phyloP scores from a whole-genome alignment of 1,140 invertebrate species.

The Telenomus remus region DNA sequence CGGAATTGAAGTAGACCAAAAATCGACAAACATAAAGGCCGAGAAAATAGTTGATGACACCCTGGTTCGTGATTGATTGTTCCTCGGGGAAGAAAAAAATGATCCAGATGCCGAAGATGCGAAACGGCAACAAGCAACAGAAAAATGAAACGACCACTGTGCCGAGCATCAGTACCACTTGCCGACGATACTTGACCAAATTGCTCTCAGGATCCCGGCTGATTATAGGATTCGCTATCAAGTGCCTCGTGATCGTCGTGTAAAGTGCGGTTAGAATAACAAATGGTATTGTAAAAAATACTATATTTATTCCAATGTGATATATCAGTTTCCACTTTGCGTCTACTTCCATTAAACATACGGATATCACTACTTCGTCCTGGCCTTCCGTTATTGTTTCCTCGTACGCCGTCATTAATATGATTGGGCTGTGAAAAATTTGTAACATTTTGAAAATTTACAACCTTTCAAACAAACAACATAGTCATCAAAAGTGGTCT shows the following conservation, averaged over 20 bases:
- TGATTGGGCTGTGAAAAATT: slow-evolving; percentile 74
- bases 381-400: slow-evolving; percentile 65
- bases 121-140: slow-evolving; percentile 88
- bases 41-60: slow-evolving; percentile 86
- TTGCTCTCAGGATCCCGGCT: slow-evolving; percentile 77
- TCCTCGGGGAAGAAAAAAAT: slow-evolving; percentile 79
- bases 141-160: slow-evolving; percentile 91
- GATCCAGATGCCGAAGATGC: slow-evolving; percentile 87
- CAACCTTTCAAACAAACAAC: background rate
- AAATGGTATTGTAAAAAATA: slow-evolving; percentile 87
- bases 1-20: slow-evolving; percentile 91
- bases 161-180: slow-evolving; percentile 88
- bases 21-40: slow-evolving; percentile 88
- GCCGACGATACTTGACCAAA: slow-evolving; percentile 79
- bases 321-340: slow-evolving; percentile 82
- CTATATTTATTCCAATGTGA: slow-evolving; percentile 81
- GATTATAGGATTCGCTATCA: slow-evolving; percentile 80
- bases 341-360: slow-evolving; percentile 82
- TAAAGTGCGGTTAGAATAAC: slow-evolving; percentile 85
- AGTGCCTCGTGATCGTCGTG: slow-evolving; percentile 83
- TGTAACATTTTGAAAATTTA: background rate
- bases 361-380: slow-evolving; percentile 76
- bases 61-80: slow-evolving; percentile 77
- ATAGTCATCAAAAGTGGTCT: too few relatives aligned
- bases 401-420: slow-evolving; percentile 77